phyloP scores from a whole-genome alignment of 1,140 invertebrate species.

The Pogonomyrmex californicus region DNA sequence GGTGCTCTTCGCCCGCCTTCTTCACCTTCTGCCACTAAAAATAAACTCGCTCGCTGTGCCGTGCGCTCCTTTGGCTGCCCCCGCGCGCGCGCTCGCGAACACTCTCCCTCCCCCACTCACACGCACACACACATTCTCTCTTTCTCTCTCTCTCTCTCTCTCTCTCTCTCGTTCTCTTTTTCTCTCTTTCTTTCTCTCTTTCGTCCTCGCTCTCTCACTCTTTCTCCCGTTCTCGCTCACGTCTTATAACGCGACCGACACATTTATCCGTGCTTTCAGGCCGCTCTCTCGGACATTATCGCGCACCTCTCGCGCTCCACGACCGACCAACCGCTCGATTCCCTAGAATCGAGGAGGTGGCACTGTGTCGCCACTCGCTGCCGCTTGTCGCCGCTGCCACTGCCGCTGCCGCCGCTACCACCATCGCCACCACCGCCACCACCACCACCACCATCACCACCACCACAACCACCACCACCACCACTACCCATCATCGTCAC shows the following conservation, averaged over 20 bases:
- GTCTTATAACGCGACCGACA: constrained; percentile 83
- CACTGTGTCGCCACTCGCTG: constrained; percentile 68
- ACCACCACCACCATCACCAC: constrained; percentile 55
- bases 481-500: background rate
- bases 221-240: constrained; percentile 70
- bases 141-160: constrained; percentile 10
- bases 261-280: constrained; percentile 78
- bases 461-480: constrained; percentile 29
- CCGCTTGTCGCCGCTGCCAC: constrained; percentile 74
- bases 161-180: background rate
- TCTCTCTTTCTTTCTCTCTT: constrained; percentile 12
- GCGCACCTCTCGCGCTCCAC: constrained; percentile 67
- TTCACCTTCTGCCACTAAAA: constrained; percentile 80
- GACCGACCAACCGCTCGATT: constrained; percentile 72
- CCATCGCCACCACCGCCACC: background rate
- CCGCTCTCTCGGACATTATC: constrained; percentile 72
- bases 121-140: constrained; percentile 56
- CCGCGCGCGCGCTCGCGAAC: constrained; percentile 54
- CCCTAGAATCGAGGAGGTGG: constrained; percentile 72
- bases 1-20: constrained; percentile 72
- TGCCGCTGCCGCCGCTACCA: constrained; percentile 14
- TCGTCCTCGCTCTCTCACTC: constrained; percentile 48
- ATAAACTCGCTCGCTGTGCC: constrained; percentile 79
- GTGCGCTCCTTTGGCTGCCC: constrained; percentile 47
- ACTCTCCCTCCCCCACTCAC: constrained; percentile 58